Evolutionary conservation across 2,113 vertebrate species (phyloP), one percentile per base, ranked within the genome.

Genomic region (Bombycilla garrulus): DNA sequence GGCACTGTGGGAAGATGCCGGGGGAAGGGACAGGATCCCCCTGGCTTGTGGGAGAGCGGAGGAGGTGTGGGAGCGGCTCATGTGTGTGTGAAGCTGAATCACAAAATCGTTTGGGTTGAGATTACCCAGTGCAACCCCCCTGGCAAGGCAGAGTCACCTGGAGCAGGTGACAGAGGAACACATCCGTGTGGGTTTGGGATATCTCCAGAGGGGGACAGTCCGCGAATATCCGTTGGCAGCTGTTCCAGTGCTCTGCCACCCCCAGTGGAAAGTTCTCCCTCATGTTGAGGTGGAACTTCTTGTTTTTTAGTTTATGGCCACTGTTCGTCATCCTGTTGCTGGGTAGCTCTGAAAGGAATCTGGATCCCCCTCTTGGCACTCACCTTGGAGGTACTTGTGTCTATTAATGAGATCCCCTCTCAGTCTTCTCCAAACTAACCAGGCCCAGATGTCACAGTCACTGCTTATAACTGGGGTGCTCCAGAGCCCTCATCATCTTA

Each of bases 261-360:
- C 16, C 61, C 10, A 44, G 0, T 24, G 45, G n/a, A n/a, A n/a
- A n/a, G n/a, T n/a, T n/a, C n/a, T 42, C 9, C 1, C 16, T 36
- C 14, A 7, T 26, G 11, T 44, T 61, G 8, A 51, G 33, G 4
- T 36, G 6, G 36, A 10, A 31, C n/a, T n/a, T n/a, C 17, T 53
- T 36, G 33, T 35, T 17, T 33, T 83, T 36, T 72, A 22, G 9
- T 20, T 51, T 25, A 24, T 35, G 47, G 22, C 17, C 38, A 2
- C 4, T 16, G 33, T 15, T 61, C 9, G 18, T 64, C 40, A 11
- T 47, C 23, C 18, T 28, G 6, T 38, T 82, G 16, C 31, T 44
- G 56, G 10, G 31, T 16, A 44, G 25, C 40, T 7, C 48, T 9
- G 9, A 33, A 38, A 45, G 33, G 28, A 23, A 20, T 74, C 33